A percentile compares a stretch with the other conserved stretches of the same genome.
These are phyloP conservation scores for Sinelater perroti DNA, from an alignment of 2,888 invertebrate species.

Conservation along the genomic window DNA sequence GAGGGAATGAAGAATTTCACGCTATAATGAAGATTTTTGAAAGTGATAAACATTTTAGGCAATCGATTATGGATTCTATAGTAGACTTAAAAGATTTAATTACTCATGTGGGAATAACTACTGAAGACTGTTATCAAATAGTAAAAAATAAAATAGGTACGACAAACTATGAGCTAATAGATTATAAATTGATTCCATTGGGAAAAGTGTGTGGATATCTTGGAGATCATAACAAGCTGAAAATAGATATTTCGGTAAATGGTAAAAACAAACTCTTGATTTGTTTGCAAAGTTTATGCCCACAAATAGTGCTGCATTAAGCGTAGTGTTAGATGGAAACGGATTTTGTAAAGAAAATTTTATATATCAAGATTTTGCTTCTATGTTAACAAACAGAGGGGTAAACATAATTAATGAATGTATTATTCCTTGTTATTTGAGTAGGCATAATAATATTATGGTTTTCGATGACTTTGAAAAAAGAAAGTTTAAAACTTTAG, in stretches of 20 bases:
- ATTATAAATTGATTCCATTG: constrained; percentile 27
- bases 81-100: constrained; percentile 25
- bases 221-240: constrained; percentile 48
- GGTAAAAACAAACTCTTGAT: constrained; percentile 31
- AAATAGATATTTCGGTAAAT: constrained; percentile 34
- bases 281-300: constrained; percentile 23
- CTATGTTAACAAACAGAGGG: background rate
- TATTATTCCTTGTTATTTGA: constrained; percentile 33
- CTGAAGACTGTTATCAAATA: constrained; percentile 46
- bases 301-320: background rate
- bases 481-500: background rate
- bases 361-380: background rate
- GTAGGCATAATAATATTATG: constrained; percentile 33
- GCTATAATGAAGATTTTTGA: background rate
- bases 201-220: constrained; percentile 46
- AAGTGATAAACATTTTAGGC: background rate
- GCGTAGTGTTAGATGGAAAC: background rate
- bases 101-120: constrained; percentile 29
- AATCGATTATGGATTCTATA: constrained; percentile 6
- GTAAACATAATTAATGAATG: constrained; percentile 26
- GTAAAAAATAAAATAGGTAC: constrained; percentile 38
- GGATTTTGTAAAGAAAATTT: constrained; percentile 8
- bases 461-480: constrained; percentile 59
- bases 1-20: background rate
- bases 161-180: background rate